These are phyloP conservation scores for Diplosoma virens DNA, from an alignment of 23 tunicate genomes.

Conservation along the genomic window DNA sequence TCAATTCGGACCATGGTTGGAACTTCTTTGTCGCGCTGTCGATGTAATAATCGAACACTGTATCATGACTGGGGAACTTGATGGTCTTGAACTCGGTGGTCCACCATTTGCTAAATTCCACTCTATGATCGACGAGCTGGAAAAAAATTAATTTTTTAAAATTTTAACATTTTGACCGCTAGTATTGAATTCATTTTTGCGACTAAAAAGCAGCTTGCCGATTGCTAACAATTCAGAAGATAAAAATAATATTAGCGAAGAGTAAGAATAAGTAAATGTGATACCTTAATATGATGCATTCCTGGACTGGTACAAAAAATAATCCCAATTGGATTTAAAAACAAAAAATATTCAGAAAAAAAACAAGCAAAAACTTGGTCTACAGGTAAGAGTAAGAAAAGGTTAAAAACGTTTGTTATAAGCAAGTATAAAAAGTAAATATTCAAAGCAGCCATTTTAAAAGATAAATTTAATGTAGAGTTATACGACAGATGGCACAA, in stretches of 20 bases:
- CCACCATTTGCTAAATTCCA: conserved; percentile 99
- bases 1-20: conserved; percentile 70
- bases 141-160: background rate
- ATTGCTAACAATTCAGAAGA: background rate
- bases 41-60: conserved; percentile 91
- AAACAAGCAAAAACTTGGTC: too few relatives aligned
- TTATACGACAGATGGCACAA: too few relatives aligned
- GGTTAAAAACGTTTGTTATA: too few relatives aligned
- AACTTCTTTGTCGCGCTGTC: conserved; percentile 76
- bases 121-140: conserved; percentile 96
- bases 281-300: background rate
- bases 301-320: background rate
- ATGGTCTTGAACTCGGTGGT: conserved; percentile 95
- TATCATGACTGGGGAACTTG: conserved; percentile 93
- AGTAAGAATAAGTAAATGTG: background rate
- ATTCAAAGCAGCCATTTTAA: too few relatives aligned
- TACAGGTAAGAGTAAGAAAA: too few relatives aligned
- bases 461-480: too few relatives aligned
- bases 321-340: background rate
- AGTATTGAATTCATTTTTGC: background rate
- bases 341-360: too few relatives aligned
- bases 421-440: too few relatives aligned
- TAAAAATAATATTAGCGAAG: background rate
- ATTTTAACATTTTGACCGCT: too few relatives aligned
- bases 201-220: too few relatives aligned